Conservation (phyloP, 1,140 invertebrate genomes). For the Drosophila azteca region DNA sequence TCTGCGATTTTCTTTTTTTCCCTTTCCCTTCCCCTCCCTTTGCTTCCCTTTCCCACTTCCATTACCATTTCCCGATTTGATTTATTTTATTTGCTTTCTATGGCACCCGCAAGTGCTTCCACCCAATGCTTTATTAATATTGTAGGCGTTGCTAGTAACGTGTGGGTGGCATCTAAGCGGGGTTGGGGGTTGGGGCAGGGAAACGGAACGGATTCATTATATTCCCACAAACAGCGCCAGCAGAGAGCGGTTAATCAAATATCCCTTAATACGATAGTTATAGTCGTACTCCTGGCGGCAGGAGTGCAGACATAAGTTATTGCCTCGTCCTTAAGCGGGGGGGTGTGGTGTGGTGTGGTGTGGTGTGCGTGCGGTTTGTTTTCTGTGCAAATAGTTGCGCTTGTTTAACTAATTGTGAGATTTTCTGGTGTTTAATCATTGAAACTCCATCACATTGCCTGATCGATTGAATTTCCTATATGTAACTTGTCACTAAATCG, state of each 20-base stretch:
- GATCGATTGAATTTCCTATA: too few relatives aligned
- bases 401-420: conserved; percentile 24
- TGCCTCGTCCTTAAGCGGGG: background rate
- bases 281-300: background rate
- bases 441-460: background rate
- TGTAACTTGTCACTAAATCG: too few relatives aligned
- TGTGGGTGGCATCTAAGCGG: conserved; percentile 32
- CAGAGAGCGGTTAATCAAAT: conserved; percentile 66
- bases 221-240: conserved; percentile 36
- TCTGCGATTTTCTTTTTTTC: conserved; percentile 66
- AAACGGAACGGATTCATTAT: conserved; percentile 48
- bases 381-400: background rate
- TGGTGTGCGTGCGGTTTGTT: background rate
- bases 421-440: conserved; percentile 2
- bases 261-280: conserved; percentile 43
- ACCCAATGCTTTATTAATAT: conserved; percentile 75
- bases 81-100: conserved; percentile 83
- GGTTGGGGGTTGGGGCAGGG: conserved; percentile 15
- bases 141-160: conserved; percentile 69
- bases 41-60: too few relatives aligned
- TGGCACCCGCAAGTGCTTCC: conserved; percentile 75
- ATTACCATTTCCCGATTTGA: conserved; percentile 72
- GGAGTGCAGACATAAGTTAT: conserved; percentile 2
- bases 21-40: too few relatives aligned
- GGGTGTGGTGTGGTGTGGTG: background rate